These are phyloP conservation scores for Bergia puertoricense DNA, from an alignment of 92 coral and sea anemone species.

Conservation along the genomic window DNA sequence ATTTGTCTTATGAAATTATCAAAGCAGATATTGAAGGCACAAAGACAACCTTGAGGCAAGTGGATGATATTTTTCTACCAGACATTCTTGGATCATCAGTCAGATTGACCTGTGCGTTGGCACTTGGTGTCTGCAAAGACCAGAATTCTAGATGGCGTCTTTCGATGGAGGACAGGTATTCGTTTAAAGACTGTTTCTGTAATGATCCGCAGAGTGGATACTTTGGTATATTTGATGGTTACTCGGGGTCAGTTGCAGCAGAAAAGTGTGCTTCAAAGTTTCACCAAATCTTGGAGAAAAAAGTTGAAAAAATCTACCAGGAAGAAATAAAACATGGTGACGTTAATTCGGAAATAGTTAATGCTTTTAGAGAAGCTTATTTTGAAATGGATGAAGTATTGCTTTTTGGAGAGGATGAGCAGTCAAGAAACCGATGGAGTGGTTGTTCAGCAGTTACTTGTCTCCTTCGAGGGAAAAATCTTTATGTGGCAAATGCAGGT, in stretches of 20 bases:
- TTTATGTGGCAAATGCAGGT: constrained; percentile 95
- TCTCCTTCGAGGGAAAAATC: constrained; percentile 68
- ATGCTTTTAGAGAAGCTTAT: constrained; percentile 76
- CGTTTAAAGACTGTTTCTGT: constrained; percentile 72
- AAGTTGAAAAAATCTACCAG: constrained; percentile 64
- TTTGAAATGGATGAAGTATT: constrained; percentile 84
- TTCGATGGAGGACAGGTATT: constrained; percentile 85
- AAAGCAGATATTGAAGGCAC: constrained; percentile 83
- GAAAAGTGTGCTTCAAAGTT: constrained; percentile 85
- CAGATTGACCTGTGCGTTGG: constrained; percentile 64
- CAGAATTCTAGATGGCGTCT: constrained; percentile 88
- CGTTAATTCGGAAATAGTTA: constrained; percentile 57
- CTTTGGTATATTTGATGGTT: constrained; percentile 94
- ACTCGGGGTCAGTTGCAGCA: constrained; percentile 90
- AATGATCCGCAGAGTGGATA: constrained; percentile 82
- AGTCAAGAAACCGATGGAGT: constrained; percentile 97
- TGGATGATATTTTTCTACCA: constrained; percentile 57
- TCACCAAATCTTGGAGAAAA: constrained; percentile 75
- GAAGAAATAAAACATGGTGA: constrained; percentile 55
- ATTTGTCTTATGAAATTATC: constrained; percentile 82
- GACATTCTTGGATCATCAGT: constrained; percentile 57
- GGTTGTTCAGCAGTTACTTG: constrained; percentile 97
- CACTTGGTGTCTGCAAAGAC: constrained; percentile 87
- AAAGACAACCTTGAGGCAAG: constrained; percentile 50
- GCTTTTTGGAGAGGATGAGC: constrained; percentile 80